Evolutionary conservation across 2,797 vertebrate species (phyloP).

Genomic region (Sebastes minor): DNA sequence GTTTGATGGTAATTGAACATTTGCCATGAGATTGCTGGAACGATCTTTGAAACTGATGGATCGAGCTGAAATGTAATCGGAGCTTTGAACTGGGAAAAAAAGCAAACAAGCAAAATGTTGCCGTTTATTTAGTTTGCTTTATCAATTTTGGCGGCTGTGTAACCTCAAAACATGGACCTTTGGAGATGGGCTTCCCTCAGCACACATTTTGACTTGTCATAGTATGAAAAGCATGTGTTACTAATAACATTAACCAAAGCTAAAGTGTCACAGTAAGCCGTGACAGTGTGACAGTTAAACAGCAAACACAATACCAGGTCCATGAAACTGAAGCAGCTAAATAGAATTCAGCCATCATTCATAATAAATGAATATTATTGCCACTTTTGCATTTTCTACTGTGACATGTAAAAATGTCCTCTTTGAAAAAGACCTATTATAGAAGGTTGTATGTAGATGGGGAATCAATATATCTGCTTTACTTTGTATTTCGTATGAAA

Average conservation of each 20-base stretch:
- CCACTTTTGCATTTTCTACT: background rate
- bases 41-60: no score
- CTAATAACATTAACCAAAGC: background rate
- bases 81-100: background rate
- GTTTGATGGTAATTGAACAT: conserved; percentile 5
- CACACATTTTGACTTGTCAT: background rate
- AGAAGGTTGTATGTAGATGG: background rate
- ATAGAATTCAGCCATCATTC: background rate
- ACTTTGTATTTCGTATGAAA: background rate
- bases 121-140: background rate
- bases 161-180: background rate
- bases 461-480: background rate
- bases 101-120: background rate
- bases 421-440: background rate
- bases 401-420: background rate
- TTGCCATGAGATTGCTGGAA: background rate
- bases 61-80: background rate
- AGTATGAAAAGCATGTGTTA: background rate
- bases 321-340: background rate
- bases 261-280: background rate
- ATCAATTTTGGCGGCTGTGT: background rate
- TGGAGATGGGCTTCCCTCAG: background rate
- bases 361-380: background rate
- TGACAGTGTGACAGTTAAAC: conserved; percentile 3
- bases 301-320: background rate